Evolutionary conservation across 2,113 vertebrate species (phyloP).

Genomic region (Delphinus delphis): DNA sequence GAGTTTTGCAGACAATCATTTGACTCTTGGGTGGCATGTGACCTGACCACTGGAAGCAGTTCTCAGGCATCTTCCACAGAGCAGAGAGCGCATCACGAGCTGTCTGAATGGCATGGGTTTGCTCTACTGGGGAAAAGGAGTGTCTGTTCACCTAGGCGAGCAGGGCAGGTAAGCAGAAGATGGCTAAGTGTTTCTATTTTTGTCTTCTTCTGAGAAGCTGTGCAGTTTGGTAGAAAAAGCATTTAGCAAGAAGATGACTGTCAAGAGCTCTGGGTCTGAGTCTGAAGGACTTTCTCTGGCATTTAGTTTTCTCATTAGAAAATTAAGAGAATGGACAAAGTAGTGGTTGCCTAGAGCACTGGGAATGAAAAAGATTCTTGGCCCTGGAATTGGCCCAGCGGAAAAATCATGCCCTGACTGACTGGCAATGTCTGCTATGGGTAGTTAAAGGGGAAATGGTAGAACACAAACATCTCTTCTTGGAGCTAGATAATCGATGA

Average conservation of each 20-base stretch:
- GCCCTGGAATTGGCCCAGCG: not conserved
- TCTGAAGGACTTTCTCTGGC: not conserved
- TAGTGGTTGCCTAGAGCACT: not conserved
- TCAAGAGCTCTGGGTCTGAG: not conserved
- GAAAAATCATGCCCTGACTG: not conserved
- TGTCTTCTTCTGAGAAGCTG: not conserved
- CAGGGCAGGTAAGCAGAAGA: not conserved
- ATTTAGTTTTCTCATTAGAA: not conserved
- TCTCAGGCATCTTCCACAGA: not conserved
- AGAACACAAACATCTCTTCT: not conserved
- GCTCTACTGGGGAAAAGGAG: not conserved
- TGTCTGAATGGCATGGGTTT: not conserved
- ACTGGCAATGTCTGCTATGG: not conserved
- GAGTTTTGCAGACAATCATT: not conserved
- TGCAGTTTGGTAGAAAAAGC: not conserved
- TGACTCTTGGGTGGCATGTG: not conserved
- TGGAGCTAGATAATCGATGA: not conserved
- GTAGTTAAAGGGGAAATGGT: not conserved
- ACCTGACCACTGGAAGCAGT: not conserved
- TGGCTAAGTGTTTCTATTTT: not conserved
- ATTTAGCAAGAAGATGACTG: not conserved
- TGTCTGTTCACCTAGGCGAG: not conserved
- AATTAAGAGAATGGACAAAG: not conserved
- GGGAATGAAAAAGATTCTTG: not conserved
- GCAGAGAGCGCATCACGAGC: accelerated